Percentiles rank a stretch among this genome's conserved stretches.
Conservation (phyloP, 2,888 invertebrate species). For the Ecdyonurus torrentis region DNA sequence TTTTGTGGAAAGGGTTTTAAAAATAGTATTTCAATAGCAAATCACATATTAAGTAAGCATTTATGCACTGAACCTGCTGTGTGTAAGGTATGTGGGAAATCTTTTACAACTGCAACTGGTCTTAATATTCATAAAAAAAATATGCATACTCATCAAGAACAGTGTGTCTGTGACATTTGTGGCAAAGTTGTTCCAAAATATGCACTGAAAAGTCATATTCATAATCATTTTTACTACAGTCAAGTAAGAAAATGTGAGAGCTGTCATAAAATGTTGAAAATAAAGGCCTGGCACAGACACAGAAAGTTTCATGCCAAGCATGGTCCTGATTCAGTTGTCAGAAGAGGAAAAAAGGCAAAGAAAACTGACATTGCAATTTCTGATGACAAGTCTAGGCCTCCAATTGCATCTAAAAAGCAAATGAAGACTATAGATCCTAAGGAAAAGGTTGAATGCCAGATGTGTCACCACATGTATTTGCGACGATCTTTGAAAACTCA, state of each 20-base stretch:
- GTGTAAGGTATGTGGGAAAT: neutral
- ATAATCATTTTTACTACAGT: too few species aligned
- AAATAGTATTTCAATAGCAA: neutral
- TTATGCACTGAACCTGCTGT: neutral
- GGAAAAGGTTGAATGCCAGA: neutral
- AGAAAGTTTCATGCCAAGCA: neutral
- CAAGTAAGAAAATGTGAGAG: neutral
- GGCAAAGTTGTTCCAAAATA: neutral
- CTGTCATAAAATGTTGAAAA: neutral
- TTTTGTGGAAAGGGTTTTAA: neutral
- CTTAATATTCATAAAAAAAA: neutral
- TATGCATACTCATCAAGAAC: neutral
- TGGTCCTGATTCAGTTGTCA: too few species aligned
- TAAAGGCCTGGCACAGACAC: neutral
- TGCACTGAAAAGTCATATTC: neutral
- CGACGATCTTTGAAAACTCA: neutral
- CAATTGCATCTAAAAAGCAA: too few species aligned
- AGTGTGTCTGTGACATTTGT: neutral
- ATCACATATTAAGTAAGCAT: neutral
- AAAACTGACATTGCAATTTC: too few species aligned
- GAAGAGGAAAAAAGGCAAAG: too few species aligned
- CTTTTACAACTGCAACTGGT: neutral
- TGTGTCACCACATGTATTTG: neutral
- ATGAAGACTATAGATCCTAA: too few species aligned
- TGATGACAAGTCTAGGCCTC: too few species aligned